Evolutionary conservation across 2,113 vertebrate species (phyloP), one percentile per base, ranked within the genome.

Genomic region (Calyptommatus sinebrachiatus): DNA sequence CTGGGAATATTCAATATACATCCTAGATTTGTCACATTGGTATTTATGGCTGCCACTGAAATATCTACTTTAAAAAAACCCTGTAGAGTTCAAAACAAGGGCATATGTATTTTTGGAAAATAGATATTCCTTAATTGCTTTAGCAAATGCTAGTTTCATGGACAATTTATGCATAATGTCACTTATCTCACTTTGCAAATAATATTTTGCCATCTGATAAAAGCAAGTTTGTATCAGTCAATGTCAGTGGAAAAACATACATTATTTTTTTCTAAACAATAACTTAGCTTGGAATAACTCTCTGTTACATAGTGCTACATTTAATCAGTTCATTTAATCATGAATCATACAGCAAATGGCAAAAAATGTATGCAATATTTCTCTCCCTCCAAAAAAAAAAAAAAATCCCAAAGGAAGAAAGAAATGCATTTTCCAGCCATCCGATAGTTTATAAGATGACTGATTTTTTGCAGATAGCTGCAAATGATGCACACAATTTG

Each of bases 281-380:
- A 81, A 83, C 78, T 65, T 76, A 87, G 68, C 50, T 80, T 77
- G 61, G n/a, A 73, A 75, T 9, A 68, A 83, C 71, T 79, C 71
- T 79, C 69, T 26, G 28, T 62, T 71, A 71, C 63, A 50, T 24
- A 28, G 73, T 73, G 82, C 76, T 78, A 89, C 72, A 82, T 77
- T 83, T 80, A 75, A 89, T 76, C 81, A 86, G 31, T 67, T 71
- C 72, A 53, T 87, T 90, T 84, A 76, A 85, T 77, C 74, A 29
- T 77, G 57, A 62, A 87, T 68, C 84, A 84, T 31, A 63, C 21
- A 75, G 35, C 82, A 89, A 53, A 35, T 67, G 81, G 72, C 31
- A 79, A 61, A 75, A 78, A 89, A 87, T 69, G 31, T 29, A 14
- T 82, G 86, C 78, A 82, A 60, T 71, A 65, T 73, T 41, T 71